A percentile compares a stretch with the other conserved stretches of the same genome.
phyloP scores from a whole-genome alignment of 2,113 vertebrate species.

The Hystrix cristata region DNA sequence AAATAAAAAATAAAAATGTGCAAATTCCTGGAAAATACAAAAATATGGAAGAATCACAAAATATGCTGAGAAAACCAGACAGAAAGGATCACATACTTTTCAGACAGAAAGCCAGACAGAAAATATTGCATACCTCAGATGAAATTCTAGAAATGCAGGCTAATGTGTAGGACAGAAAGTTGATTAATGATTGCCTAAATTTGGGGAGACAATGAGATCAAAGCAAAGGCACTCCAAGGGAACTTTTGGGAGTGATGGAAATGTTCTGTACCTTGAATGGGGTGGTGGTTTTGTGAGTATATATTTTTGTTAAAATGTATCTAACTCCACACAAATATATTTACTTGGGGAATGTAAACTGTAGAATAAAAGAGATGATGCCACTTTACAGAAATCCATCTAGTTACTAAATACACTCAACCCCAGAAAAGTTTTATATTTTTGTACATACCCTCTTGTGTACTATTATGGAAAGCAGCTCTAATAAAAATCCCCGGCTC shows the following conservation, averaged over 20 bases:
- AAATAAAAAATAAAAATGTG: background rate
- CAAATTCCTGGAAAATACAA: background rate
- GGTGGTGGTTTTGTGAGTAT: background rate
- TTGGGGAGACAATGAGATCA: background rate
- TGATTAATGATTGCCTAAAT: background rate
- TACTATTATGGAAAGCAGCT: background rate
- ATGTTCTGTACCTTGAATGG: background rate
- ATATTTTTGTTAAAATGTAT: background rate
- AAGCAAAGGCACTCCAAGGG: background rate
- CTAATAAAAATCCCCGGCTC: background rate
- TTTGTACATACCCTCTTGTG: background rate
- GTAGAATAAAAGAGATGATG: background rate
- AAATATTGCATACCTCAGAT: background rate
- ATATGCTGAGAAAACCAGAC: background rate
- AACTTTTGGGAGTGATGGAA: background rate
- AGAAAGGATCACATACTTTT: background rate
- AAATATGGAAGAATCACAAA: conserved; percentile 7
- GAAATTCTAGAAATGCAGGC: background rate
- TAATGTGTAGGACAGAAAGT: background rate
- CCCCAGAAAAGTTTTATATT: background rate
- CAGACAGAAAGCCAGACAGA: background rate
- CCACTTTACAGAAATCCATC: background rate
- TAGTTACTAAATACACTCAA: background rate
- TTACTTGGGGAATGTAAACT: background rate
- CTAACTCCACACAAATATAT: conserved; percentile 2